phyloP scores from a whole-genome alignment of 2,888 invertebrate species.

The Drosophila nr. medialis region DNA sequence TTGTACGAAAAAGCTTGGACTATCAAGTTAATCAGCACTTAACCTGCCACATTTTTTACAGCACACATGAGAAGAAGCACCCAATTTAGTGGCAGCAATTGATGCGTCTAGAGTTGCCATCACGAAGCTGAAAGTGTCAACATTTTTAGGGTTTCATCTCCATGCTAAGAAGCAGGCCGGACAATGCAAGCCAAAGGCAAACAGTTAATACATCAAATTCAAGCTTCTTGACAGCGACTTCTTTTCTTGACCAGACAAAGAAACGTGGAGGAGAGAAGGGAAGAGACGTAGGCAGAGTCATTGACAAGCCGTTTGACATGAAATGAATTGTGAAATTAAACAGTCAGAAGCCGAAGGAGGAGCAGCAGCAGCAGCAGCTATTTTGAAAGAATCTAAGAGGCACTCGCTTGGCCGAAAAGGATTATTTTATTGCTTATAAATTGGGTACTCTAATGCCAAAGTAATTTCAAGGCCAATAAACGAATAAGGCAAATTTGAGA shows the following conservation, averaged over 20 bases:
- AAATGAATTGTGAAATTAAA: conserved; percentile 81
- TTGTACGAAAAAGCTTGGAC: conserved; percentile 40
- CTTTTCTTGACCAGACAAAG: conserved; percentile 25
- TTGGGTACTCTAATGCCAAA: conserved; percentile 44
- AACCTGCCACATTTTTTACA: conserved; percentile 32
- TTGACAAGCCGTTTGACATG: conserved; percentile 75
- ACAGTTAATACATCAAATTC: conserved; percentile 77
- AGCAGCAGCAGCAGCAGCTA: conserved; percentile 10
- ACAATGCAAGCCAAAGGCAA: conserved; percentile 44
- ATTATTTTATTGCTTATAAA: conserved; percentile 46
- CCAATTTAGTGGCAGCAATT: conserved; percentile 37
- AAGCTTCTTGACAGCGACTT: conserved; percentile 63
- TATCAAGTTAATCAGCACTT: conserved; percentile 60
- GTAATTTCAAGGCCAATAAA: conserved; percentile 64
- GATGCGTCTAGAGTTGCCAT: conserved; percentile 23
- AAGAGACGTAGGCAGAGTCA: conserved; percentile 21
- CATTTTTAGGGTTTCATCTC: conserved; percentile 3
- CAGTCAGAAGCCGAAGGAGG: conserved; percentile 45
- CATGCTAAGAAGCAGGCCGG: conserved; percentile 7
- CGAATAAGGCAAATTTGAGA: conserved; percentile 8
- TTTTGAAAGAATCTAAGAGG: conserved; percentile 30
- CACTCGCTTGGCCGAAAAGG: conserved; percentile 22
- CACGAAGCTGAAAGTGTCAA: background rate
- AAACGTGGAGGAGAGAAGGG: conserved; percentile 2
- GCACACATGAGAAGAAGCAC: conserved; percentile 4